Evolutionary conservation across 1,140 invertebrate genomes (phyloP), one percentile per base, ranked within the genome.

Genomic region (Pseudobourletiella spinata): DNA sequence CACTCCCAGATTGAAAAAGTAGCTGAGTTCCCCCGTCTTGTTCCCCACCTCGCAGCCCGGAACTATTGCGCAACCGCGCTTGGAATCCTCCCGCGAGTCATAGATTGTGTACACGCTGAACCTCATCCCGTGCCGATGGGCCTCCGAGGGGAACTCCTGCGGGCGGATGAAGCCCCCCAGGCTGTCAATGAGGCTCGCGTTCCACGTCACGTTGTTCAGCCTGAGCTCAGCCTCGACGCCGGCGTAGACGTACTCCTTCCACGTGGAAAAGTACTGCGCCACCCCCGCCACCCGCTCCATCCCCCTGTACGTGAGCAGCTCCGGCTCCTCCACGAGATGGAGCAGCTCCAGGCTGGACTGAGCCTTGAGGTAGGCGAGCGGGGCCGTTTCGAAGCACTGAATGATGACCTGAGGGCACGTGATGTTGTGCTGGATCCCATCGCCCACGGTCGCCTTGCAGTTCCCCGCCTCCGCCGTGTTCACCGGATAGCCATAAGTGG

Each of bases 41-140:
- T 63, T 44, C 18, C 63, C 52, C 24, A 52, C 42, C 29, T 57
- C 18, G 29, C 65, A 67, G 20, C 20, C 20, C n/a, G 35, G 1
- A 14, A 50, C 29, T 6, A 59, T 43, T 1, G 54, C 59, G 52
- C 65, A 67, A 2, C 65, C 65, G 0, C 61, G 28, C 8, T 55
- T 24, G 2, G 61, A 63, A 1, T 30, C 18, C 51, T 69, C 68
- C 16, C 54, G 22, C 0, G 62, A 65, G 18, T 67, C 61, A 50
- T 69, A 44, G 20, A 69, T 69, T 6, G 68, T 67, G 32, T 56
- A 69, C 15, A 69, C 35, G 2, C 8, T 46, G 43, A 67, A 44
- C 26, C 56, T 54, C 28, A 69, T 62, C 14, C 63, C 66, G 20
- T 35, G 39, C 15, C 39, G 20, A 48, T 69, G 65, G 14, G 56